Conservation (phyloP, 2,113 vertebrate species). For the Chloebia gouldiae region DNA sequence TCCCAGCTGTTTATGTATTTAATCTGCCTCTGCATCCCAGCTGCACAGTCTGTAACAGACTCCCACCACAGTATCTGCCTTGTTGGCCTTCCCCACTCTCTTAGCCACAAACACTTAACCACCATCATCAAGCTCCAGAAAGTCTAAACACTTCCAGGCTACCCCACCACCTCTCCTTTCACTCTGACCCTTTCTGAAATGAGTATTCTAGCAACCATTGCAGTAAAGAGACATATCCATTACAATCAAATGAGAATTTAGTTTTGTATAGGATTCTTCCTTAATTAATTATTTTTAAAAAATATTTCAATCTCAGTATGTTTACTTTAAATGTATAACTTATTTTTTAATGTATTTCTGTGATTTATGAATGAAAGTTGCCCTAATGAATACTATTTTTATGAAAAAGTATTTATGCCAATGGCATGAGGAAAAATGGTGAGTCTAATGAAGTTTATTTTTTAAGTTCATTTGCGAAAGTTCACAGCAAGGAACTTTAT, state of each 20-base stretch:
- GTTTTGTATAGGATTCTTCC: not conserved
- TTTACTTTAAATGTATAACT: not conserved
- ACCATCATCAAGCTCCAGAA: not conserved
- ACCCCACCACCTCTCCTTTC: not conserved
- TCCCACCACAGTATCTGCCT: not conserved
- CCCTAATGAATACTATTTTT: not conserved
- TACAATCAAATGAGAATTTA: not conserved
- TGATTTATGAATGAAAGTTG: not conserved
- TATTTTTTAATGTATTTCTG: not conserved
- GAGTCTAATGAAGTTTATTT: not conserved
- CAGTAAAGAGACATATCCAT: not conserved
- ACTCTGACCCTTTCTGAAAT: rapidly evolving
- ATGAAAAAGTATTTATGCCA: not conserved
- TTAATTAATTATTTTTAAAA: not conserved
- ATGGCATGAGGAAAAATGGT: not conserved
- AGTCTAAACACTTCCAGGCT: not conserved
- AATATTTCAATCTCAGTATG: not conserved
- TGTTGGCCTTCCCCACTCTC: not conserved
- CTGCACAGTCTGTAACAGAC: not conserved
- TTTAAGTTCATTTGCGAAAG: not conserved
- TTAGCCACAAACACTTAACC: not conserved
- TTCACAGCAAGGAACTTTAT: not conserved
- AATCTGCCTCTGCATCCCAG: not conserved
- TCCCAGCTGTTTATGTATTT: not conserved
- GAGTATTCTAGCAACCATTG: not conserved